Conservation (phyloP, 2,113 vertebrate genomes). For the Tricholaema leucomelas region DNA sequence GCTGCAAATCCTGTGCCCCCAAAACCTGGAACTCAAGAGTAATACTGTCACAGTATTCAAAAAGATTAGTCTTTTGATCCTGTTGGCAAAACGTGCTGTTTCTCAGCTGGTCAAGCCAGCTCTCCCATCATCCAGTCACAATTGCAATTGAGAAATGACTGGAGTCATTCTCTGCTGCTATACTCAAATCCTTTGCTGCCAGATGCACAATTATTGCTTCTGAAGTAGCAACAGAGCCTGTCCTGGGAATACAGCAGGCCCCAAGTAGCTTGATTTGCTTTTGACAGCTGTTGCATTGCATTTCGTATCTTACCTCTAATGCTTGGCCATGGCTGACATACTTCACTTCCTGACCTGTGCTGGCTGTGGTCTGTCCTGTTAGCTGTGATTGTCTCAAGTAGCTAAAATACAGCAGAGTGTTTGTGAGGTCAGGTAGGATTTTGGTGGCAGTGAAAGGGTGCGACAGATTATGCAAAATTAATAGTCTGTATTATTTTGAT, state of each 20-base stretch:
- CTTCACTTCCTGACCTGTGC: not conserved
- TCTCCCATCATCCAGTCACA: constrained; percentile 22
- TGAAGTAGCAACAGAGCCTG: not conserved
- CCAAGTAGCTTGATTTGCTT: not conserved
- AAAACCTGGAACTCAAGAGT: not conserved
- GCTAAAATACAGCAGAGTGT: not conserved
- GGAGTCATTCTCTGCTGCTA: constrained; percentile 15
- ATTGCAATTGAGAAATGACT: not conserved
- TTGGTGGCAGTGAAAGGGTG: not conserved
- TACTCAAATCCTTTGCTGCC: not conserved
- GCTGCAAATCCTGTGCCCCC: not conserved
- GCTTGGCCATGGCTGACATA: not conserved
- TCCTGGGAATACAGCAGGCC: not conserved
- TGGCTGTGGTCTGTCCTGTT: not conserved
- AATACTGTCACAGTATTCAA: not conserved
- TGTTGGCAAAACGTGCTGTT: constrained; percentile 15
- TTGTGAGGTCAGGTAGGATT: not conserved
- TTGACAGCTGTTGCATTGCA: not conserved
- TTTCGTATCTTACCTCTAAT: not conserved
- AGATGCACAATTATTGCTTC: not conserved
- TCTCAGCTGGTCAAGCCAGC: constrained; percentile 31
- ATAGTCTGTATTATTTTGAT: no score
- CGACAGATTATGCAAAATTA: no score
- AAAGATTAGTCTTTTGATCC: constrained; percentile 37
- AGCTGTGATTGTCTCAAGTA: not conserved